Percentiles rank a stretch among this genome's conserved stretches.
Evolutionary conservation across 2,113 vertebrate genomes (phyloP).

Genomic region (Elachura formosa): DNA sequence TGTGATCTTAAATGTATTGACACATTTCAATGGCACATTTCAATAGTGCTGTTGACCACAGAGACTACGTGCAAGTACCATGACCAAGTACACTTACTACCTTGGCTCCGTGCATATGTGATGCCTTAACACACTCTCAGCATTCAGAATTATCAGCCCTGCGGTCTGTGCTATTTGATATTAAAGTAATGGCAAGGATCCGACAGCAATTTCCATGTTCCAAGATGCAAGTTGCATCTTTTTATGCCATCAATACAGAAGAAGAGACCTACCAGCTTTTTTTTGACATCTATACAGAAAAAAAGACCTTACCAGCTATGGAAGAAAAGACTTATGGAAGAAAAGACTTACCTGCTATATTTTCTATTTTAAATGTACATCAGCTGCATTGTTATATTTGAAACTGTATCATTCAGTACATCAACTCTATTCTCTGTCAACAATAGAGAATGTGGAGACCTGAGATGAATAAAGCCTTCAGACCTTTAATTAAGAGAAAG

Average conservation of each 20-base stretch:
- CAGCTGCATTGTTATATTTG: not conserved
- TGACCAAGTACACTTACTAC: not conserved
- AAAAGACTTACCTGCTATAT: not conserved
- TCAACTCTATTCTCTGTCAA: too few relatives aligned
- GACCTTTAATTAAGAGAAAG: not conserved
- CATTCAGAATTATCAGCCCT: not conserved
- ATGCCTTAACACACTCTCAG: not conserved
- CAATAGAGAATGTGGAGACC: not conserved
- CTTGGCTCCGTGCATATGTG: fast-evolving
- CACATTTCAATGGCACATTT: not conserved
- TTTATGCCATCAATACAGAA: not conserved
- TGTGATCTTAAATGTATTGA: not conserved
- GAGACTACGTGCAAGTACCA: not conserved
- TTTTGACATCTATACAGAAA: too few relatives aligned
- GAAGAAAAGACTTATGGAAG: not conserved
- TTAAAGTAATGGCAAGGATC: not conserved
- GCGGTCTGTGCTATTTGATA: not conserved
- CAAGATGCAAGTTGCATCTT: not conserved
- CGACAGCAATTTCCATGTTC: not conserved
- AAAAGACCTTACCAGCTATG: too few relatives aligned
- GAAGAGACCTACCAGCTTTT: not conserved
- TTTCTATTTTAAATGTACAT: not conserved
- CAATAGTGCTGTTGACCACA: not conserved
- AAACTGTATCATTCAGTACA: not conserved
- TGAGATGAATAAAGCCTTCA: not conserved